Base-by-base conservation (phyloP, 2,797 vertebrate genomes). In the Chloroceryle amazona region DNA sequence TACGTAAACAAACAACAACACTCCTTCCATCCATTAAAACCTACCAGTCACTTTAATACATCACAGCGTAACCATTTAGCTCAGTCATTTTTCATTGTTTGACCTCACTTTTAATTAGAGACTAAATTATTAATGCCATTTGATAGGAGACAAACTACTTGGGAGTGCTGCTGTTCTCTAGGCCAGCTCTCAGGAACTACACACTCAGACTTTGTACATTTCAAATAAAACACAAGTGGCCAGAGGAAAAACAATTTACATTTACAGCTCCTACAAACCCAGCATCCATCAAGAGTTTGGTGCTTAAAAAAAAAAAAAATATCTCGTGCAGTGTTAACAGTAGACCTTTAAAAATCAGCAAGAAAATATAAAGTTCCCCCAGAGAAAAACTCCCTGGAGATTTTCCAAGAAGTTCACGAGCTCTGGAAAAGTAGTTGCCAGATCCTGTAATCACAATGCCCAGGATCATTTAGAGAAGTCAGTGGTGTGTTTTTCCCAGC, bases 41-140 rank as follows among this genome's bases (percentile, higher is more conserved):
- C 91, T 95, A 92, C 96, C 97, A 94, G 85, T 96, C 93, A 79
- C 95, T 97, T 97, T 95, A 96, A 97, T 96, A 96, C 95, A 97
- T 98, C 96, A 88, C 93, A 42, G 95, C 42, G 92, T 96, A 97
- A 97, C 97, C 82, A 97, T 96, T 98, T 97, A 98, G 90, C 95
- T 96, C 97, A 96, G 97, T 97, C 97, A 96, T 98, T 98, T 98
- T 98, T 98, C 98, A 98, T 98, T 97, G 97, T 98, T 98, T 98
- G 98, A 98, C 98, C 98, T 98, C 98, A 98, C 98, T 98, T 99
- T 98, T 99, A 98, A 99, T 98, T 98, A 98, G 98, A 98, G 98
- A 97, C 97, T 98, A 98, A 98, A 98, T 98, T 98, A 98, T 98
- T 98, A 98, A 98, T 98, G 98, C 96, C 81, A 15, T 97, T 97